These are phyloP conservation scores for Ictalurus punctatus DNA, from an alignment of 2,113 vertebrate species.

Conservation along the genomic window DNA sequence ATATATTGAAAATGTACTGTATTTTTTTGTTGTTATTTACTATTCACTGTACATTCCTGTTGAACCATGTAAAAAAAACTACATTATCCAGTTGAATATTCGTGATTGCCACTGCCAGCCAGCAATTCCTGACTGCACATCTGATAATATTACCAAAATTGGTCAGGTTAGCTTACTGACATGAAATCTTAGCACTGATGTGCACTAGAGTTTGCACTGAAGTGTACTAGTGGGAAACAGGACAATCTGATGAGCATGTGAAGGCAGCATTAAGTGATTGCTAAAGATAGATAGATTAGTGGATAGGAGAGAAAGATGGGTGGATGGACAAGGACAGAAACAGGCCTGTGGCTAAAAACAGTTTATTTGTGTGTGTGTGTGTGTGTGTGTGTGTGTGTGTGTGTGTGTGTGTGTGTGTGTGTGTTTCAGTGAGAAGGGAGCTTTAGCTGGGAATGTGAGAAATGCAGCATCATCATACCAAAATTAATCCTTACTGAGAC, in stretches of 20 bases:
- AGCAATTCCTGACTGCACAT: background rate
- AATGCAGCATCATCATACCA: constrained; percentile 69
- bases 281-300: constrained; percentile 25
- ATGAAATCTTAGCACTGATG: background rate
- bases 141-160: background rate
- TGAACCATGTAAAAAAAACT: background rate
- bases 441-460: constrained; percentile 69
- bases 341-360: constrained; percentile 53
- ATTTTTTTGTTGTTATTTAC: background rate
- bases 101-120: too few species aligned
- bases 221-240: background rate
- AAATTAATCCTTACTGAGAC: constrained; percentile 68
- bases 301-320: background rate
- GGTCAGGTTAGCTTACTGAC: background rate
- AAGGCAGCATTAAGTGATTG: background rate
- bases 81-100: background rate
- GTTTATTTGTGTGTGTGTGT: background rate
- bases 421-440: constrained; percentile 56
- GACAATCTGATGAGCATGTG: background rate
- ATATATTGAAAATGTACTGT: background rate
- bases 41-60: background rate
- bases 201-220: background rate
- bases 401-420: background rate
- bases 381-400: constrained; percentile 34
- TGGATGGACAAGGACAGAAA: constrained; percentile 26